Percentiles rank a stretch among this genome's conserved stretches.
Evolutionary conservation across 2,888 invertebrate genomes (phyloP).

Genomic region (Heliconius ismenius): DNA sequence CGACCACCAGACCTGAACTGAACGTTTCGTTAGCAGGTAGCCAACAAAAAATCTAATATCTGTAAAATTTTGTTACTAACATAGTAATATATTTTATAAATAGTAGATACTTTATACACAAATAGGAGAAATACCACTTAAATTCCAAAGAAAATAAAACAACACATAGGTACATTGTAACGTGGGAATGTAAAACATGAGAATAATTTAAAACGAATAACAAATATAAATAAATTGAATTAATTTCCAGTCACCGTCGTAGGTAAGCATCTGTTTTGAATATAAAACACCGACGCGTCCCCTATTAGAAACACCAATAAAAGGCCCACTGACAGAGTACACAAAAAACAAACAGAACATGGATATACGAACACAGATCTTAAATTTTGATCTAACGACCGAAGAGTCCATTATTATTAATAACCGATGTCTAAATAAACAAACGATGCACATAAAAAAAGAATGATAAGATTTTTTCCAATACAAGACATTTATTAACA

Average conservation of each 20-base stretch:
- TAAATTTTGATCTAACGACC: constrained; percentile 76
- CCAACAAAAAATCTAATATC: constrained; percentile 11
- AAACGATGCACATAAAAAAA: constrained; percentile 69
- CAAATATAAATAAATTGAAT: constrained; percentile 73
- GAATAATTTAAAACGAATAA: constrained; percentile 70
- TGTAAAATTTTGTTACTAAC: background rate
- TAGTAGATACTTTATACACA: background rate
- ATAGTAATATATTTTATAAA: background rate
- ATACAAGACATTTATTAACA: constrained; percentile 80
- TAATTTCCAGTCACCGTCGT: constrained; percentile 71
- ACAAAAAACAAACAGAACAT: constrained; percentile 68
- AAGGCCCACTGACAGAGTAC: constrained; percentile 63
- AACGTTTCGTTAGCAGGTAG: constrained; percentile 36
- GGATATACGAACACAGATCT: constrained; percentile 69
- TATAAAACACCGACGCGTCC: constrained; percentile 71
- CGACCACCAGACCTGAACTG: constrained; percentile 44
- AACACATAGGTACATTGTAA: constrained; percentile 50
- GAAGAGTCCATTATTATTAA: constrained; percentile 79
- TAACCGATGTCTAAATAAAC: constrained; percentile 80
- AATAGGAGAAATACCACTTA: background rate
- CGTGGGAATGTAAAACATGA: constrained; percentile 69
- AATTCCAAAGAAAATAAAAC: constrained; percentile 37
- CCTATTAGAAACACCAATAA: constrained; percentile 70
- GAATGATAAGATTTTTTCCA: constrained; percentile 60
- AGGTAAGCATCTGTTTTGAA: constrained; percentile 79